Base-by-base conservation (phyloP, 2,888 invertebrate species). In the Eustalomyia histrio region DNA sequence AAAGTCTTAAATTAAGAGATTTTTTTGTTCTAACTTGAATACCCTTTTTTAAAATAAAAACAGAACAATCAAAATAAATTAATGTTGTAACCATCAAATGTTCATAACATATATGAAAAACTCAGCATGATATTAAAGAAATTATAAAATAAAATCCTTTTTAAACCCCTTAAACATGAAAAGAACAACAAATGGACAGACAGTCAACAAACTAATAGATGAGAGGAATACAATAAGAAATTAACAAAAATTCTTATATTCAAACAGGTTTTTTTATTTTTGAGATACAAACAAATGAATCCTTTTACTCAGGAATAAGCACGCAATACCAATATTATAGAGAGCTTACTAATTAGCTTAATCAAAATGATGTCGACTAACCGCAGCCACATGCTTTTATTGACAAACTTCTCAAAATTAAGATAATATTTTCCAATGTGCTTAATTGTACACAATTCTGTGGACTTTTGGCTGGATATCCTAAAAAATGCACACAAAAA, bases 111-210 rank as follows among this genome's bases (percentile, higher is more conserved):
- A 12, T 63, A 18, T 43, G 53, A 73, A 69, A 58, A 33, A 39
- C 68, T 21, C 79, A 69, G 69, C 69, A 74, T 39, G 79, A 60
- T 29, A 58, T 60, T 64, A 14, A 58, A 58, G 7, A 17, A 68
- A 63, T 58, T 50, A 24, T 1, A 10, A 12, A 21, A 74, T 58
- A 63, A 21, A 6, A 79, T 60, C 35, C 39, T 58, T 29, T 50
- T 21, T 53, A 39, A 55, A 65, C 47, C 75, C 43, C 53, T 65
- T 18, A 58, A 73, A 55, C 17, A 64, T 4, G 12, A 18, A 17
- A 17, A 16, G 14, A 24, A 8, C 17, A 57, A 50, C n/a, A 24
- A 24, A 50, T 10, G 12, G 18, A 8, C 55, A 53, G 39, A n/a
- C 24, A n/a, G 16, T 12, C 17, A 57, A 55, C n/a, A 43, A 65